Evolutionary conservation across 92 coral and sea anemone species (phyloP), one percentile per base, ranked within the genome.

Genomic region (Plumapathes pennacea): DNA sequence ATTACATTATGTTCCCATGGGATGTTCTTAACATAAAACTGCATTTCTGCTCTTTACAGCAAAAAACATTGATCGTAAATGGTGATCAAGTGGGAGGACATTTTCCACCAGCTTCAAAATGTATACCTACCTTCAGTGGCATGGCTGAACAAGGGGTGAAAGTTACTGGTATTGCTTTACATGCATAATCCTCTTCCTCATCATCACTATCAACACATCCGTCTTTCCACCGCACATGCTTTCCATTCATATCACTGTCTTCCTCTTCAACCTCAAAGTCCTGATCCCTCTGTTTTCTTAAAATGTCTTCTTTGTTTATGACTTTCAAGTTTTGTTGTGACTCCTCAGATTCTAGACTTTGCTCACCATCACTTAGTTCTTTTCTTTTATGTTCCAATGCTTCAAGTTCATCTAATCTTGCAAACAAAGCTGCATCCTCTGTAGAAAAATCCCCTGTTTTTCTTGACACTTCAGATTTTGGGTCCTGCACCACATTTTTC

Each of bases 391-490:
- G 33, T 54, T 92, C 98, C 32, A 34, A 43, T 23, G 60, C 57
- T 51, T 88, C 96, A 1, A 92, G 77, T 50, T 75, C 86, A 32
- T 92, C 96, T 47, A 92, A 78, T 64, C 90, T 84, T 14, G 98
- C 87, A 77, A 92, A 84, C 59, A 92, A 67, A 39, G 64, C 71
- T 12, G 67, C 54, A 6, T 84, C 94, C 29, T 77, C 86, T 12
- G 50, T 18, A n/a, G 85, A 67, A 5, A 62, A 15, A 10, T 22
- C 22, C 10, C 34, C 12, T 36, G 17, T 29, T 11, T 38, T 10
- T 7, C 28, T 37, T 10, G 21, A 6, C 3, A 43, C 40, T 0
- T 15, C 29, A 36, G 33, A 9, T 2, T 13, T 0, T 18, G 9
- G 22, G 13, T 38, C 46, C 22, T 49, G 37, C 4, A 2, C 11